Base-by-base conservation (phyloP, 2,888 invertebrate genomes). In the Embidobia sp. region DNA sequence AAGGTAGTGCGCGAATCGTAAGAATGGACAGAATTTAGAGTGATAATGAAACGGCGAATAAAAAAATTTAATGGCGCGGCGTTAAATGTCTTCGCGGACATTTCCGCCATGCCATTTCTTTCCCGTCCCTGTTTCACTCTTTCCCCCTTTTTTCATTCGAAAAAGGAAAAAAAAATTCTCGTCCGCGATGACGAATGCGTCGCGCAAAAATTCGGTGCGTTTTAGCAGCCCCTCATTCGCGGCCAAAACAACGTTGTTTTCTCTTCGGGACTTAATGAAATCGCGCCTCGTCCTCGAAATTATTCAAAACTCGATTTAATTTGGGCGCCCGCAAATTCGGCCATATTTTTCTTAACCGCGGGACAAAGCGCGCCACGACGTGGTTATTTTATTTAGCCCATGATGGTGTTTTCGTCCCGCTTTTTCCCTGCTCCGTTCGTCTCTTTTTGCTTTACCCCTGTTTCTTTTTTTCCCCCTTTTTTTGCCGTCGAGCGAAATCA, bases 21-120 rank as follows among this genome's bases (percentile, higher is more conserved):
- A 85, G 83, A 85, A 86, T 83, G 84, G 85, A 86, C 83, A 84
- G 88, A 87, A 88, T 88, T 88, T 88, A 87, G 86, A 88, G 88
- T 88, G 88, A 87, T 88, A 87, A 88, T 88, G 87, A 87, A 87
- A 85, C 83, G 82, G 57, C 84, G 84, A 86, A 87, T 85, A 85
- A 88, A 88, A 87, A 87, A 87, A 81, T 78, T 78, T 70, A 78
- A 78, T 83, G 83, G 79, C 70, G 74, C 59, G 64, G 61, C 57
- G 64, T 70, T 79, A 78, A 82, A 79, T 81, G 79, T 69, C 57
- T 72, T 70, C 31, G 61, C 55, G 40, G 57, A 27, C 75, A 77
- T 67, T 67, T 72, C 42, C 29, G 70, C 27, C 49, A 26, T 48
- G 33, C 13, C 29, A 44, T 63, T 55, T 42, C 16, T 48, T 15